These are phyloP conservation scores for Propithecus coquereli DNA, from an alignment of 2,113 vertebrate genomes.

Conservation along the genomic window DNA sequence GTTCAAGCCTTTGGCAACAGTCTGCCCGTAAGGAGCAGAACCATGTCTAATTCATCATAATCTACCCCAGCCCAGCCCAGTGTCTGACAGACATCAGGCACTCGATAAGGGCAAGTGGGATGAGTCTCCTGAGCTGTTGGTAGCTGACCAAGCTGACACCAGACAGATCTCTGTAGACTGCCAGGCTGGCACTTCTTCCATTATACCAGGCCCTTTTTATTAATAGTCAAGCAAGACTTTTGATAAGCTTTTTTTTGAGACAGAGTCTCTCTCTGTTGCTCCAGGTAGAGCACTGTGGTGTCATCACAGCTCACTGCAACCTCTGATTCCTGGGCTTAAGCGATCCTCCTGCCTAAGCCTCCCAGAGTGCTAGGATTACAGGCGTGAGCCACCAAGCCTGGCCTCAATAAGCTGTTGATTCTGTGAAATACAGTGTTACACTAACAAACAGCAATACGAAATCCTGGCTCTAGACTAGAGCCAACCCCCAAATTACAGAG, in stretches of 20 bases:
- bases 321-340: no score
- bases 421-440: slow-evolving; percentile 11
- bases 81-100: not conserved
- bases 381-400: no score
- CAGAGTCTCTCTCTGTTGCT: no score
- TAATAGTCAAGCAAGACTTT: slow-evolving; percentile 27
- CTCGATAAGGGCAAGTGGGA: not conserved
- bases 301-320: no score
- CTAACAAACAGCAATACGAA: slow-evolving; percentile 40
- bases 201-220: not conserved
- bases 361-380: no score
- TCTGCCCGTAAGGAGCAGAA: not conserved
- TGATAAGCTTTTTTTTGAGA: not conserved
- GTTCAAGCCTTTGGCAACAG: not conserved
- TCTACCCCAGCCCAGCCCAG: not conserved
- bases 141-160: not conserved
- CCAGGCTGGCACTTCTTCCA: not conserved
- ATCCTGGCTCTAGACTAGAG: not conserved
- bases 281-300: no score
- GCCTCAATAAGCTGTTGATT: not conserved
- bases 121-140: not conserved
- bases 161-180: not conserved
- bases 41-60: not conserved
- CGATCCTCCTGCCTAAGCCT: no score
- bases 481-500: not conserved